These are phyloP conservation scores for Porites rus DNA, from an alignment of 92 coral and sea anemone genomes.

Conservation along the genomic window DNA sequence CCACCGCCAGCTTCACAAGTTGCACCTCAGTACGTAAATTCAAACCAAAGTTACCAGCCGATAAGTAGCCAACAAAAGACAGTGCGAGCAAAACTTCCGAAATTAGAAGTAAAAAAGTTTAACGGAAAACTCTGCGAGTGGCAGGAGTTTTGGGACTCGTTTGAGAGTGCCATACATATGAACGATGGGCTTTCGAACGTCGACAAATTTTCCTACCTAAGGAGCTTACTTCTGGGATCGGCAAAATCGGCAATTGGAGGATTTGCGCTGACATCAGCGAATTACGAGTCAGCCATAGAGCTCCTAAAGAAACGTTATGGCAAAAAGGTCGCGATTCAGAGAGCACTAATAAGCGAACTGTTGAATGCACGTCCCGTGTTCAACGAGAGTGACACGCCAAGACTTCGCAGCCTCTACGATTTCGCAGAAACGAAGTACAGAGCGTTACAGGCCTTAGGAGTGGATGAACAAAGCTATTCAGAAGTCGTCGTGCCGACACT, in stretches of 20 bases:
- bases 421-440: neutral
- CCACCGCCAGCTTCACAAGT: no score
- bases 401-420: conserved; percentile 16
- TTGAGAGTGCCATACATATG: no score
- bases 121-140: conserved; percentile 30
- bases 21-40: no score
- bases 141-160: conserved; percentile 71
- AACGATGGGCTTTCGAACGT: conserved; percentile 26
- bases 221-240: conserved; percentile 38
- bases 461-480: conserved; percentile 47
- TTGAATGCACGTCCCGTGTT: conserved; percentile 8
- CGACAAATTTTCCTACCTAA: conserved; percentile 5
- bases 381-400: conserved; percentile 37
- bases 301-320: conserved; percentile 50
- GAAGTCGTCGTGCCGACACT: conserved; percentile 64
- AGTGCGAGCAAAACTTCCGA: no score
- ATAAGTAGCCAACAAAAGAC: no score
- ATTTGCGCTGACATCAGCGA: conserved; percentile 64
- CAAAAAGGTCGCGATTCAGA: conserved; percentile 55
- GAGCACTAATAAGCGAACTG: conserved; percentile 61
- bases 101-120: no score
- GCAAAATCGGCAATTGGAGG: conserved; percentile 52
- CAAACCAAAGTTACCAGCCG: no score
- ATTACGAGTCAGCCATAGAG: conserved; percentile 48
- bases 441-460: conserved; percentile 40